Conservation (phyloP, 2,113 vertebrate species). For the Oncorhynchus keta region DNA sequence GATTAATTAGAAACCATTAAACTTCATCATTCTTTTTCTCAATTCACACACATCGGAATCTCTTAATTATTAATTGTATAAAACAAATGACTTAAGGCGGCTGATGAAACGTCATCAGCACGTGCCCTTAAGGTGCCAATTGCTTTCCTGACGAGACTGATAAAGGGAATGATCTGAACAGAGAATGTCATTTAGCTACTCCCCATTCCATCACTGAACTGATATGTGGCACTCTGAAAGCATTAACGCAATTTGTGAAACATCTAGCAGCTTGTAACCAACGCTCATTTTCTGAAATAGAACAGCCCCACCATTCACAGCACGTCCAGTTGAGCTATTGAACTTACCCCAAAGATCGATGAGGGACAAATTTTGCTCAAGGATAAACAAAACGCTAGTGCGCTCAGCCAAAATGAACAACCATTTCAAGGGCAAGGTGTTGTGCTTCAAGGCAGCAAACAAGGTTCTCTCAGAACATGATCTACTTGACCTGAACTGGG, state of each 20-base stretch:
- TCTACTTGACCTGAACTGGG: neutral
- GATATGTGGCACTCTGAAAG: slow-evolving; percentile 2
- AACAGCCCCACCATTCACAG: slow-evolving; percentile 16
- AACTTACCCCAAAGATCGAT: slow-evolving; percentile 27
- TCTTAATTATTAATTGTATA: slow-evolving; percentile 56
- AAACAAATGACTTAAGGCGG: slow-evolving; percentile 29
- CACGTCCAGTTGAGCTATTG: slow-evolving; percentile 20
- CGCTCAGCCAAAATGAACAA: slow-evolving; percentile 12
- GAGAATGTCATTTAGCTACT: slow-evolving; percentile 14
- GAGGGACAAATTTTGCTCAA: slow-evolving; percentile 15
- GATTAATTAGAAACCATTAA: slow-evolving; percentile 49
- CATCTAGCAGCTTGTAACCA: slow-evolving; percentile 17
- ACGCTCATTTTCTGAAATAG: slow-evolving; percentile 13
- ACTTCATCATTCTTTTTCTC: slow-evolving; percentile 47
- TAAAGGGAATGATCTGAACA: neutral
- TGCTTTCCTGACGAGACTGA: neutral
- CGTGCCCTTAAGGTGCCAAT: slow-evolving; percentile 1
- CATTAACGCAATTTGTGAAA: slow-evolving; percentile 30
- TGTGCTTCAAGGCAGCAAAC: neutral
- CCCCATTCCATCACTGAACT: slow-evolving; percentile 13
- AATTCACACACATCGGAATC: slow-evolving; percentile 41
- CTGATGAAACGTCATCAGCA: slow-evolving; percentile 21
- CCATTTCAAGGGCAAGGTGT: slow-evolving; percentile 1
- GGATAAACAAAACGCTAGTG: slow-evolving; percentile 25
- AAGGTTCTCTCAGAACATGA: neutral